Conservation (phyloP, 2,888 invertebrate genomes). For the Seira musarum region DNA sequence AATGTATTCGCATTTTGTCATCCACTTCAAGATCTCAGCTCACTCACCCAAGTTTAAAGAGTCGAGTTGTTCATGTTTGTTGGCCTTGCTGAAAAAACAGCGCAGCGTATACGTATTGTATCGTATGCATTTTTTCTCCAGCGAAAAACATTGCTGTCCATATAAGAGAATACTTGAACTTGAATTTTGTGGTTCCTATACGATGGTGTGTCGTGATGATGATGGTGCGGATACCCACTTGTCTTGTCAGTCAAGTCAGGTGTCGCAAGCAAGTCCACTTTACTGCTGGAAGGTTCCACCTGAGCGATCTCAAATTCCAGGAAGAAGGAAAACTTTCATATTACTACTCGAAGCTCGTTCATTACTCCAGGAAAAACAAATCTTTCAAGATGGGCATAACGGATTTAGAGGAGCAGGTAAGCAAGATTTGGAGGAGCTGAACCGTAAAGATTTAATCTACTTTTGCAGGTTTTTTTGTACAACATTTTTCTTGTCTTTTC, state of each 20-base stretch:
- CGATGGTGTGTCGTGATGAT: background rate
- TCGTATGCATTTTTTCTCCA: too few relatives aligned
- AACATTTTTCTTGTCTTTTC: background rate
- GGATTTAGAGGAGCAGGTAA: conserved; percentile 67
- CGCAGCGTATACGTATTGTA: too few relatives aligned
- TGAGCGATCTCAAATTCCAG: background rate
- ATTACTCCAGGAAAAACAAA: background rate
- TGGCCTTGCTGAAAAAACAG: too few relatives aligned
- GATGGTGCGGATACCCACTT: background rate
- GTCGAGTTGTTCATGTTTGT: too few relatives aligned
- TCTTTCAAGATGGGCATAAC: conserved; percentile 65
- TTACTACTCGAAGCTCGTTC: background rate
- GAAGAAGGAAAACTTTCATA: too few relatives aligned
- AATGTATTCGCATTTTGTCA: too few relatives aligned
- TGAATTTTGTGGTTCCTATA: background rate
- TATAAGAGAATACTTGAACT: too few relatives aligned
- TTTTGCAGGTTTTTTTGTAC: background rate
- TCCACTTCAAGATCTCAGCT: too few relatives aligned
- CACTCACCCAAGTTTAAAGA: too few relatives aligned
- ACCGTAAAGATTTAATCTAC: conserved; percentile 3
- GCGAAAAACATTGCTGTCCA: too few relatives aligned
- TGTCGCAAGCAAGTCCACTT: background rate
- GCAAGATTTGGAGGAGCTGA: background rate
- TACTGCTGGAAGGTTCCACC: background rate
- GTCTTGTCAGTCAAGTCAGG: background rate